These are phyloP conservation scores for Tyto alba DNA, from an alignment of 2,113 vertebrate genomes.

Conservation along the genomic window DNA sequence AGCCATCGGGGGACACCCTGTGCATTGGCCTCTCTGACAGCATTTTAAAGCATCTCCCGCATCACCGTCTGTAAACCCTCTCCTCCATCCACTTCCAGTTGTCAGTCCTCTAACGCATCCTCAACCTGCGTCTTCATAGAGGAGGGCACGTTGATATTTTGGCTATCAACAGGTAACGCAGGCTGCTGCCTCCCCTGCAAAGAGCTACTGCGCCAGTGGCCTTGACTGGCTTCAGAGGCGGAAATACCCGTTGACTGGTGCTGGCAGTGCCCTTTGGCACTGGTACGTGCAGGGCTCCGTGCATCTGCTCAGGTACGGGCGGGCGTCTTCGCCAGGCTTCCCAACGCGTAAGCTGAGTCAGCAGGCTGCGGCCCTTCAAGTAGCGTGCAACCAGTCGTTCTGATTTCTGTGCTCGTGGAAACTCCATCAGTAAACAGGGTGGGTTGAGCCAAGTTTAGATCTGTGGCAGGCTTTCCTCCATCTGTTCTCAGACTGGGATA, in stretches of 20 bases:
- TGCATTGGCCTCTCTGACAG: not conserved
- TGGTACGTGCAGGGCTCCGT: not conserved
- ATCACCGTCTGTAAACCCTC: not conserved
- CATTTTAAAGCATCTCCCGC: not conserved
- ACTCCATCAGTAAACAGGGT: conserved; percentile 26
- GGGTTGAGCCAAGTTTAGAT: conserved; percentile 51
- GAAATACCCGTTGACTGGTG: not conserved
- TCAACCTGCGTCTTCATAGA: not conserved
- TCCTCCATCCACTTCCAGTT: not conserved
- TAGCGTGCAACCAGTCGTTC: not conserved
- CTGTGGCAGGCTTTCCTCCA: conserved; percentile 48
- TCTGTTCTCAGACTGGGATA: conserved; percentile 28
- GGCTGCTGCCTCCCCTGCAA: not conserved
- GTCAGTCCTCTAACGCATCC: not conserved
- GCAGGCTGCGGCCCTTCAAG: not conserved
- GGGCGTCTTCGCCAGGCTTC: not conserved
- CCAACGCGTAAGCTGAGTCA: not conserved
- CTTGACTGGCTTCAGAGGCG: not conserved
- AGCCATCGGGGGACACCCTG: not conserved
- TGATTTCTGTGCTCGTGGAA: not conserved
- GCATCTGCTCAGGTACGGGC: not conserved
- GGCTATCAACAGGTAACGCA: not conserved
- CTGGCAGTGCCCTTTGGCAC: not conserved
- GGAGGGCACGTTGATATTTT: not conserved
- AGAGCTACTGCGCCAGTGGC: not conserved